These are phyloP conservation scores for Cylas formicarius DNA, from an alignment of 1,140 invertebrate genomes.

Conservation along the genomic window DNA sequence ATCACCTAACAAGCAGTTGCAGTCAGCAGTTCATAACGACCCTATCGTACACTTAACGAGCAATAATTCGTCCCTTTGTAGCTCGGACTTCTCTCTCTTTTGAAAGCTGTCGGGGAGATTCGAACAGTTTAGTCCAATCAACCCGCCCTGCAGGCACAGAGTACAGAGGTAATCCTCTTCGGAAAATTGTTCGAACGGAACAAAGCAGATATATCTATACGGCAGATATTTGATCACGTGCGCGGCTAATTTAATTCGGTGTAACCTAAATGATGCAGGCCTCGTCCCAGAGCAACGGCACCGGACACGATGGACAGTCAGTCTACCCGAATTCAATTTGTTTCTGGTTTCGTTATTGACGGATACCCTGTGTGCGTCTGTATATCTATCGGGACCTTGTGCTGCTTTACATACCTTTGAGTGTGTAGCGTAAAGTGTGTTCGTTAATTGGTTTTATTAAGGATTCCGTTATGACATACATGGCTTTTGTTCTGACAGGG, in stretches of 20 bases:
- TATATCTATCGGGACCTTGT: no score
- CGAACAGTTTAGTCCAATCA: slow-evolving; percentile 16
- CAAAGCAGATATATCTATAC: slow-evolving; percentile 16
- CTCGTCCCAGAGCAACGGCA: slow-evolving; percentile 4
- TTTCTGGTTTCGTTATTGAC: slow-evolving; percentile 21
- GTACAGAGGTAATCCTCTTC: slow-evolving; percentile 16
- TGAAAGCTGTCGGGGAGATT: slow-evolving; percentile 11
- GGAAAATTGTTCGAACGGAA: slow-evolving; percentile 10
- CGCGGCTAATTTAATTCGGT: slow-evolving; percentile 22
- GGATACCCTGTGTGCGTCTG: no score
- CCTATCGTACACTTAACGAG: no score
- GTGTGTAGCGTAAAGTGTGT: no score
- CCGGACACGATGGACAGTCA: slow-evolving; percentile 8
- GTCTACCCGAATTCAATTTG: slow-evolving; percentile 18
- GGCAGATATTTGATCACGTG: slow-evolving; percentile 16
- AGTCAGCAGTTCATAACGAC: no score
- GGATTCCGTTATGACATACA: no score
- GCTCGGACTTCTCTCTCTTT: slow-evolving; percentile 8
- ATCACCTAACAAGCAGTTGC: no score
- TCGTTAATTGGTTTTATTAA: no score
- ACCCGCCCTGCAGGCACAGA: slow-evolving; percentile 9
- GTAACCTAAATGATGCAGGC: slow-evolving; percentile 16
- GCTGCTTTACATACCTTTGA: no score
- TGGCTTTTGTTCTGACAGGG: no score
- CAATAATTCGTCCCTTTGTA: no score